Evolutionary conservation across 2,797 vertebrate species (phyloP).

Genomic region (Chloroceryle inda): DNA sequence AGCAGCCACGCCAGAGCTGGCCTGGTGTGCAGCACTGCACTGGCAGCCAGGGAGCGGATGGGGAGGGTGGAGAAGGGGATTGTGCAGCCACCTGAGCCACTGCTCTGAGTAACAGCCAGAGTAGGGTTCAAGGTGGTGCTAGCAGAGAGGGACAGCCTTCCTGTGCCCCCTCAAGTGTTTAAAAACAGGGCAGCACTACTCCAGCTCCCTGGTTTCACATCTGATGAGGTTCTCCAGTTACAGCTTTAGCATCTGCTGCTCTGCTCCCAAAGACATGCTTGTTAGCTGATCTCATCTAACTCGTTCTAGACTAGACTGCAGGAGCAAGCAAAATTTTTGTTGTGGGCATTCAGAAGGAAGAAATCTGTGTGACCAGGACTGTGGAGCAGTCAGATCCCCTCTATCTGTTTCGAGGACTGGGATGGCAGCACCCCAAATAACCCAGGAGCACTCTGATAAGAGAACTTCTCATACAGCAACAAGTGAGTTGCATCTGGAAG

Average conservation of each 20-base stretch:
- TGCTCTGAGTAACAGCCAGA: not conserved
- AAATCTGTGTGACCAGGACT: not conserved
- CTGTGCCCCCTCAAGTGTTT: not conserved
- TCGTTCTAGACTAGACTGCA: not conserved
- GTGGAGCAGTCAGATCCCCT: not conserved
- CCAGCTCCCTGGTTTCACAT: not conserved
- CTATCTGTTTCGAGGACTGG: not conserved
- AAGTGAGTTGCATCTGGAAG: not conserved
- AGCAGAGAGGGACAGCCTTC: not conserved
- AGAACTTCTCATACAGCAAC: not conserved
- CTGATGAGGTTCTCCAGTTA: not conserved
- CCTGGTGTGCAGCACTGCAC: no score
- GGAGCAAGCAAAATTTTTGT: not conserved
- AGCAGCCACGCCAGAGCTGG: not conserved
- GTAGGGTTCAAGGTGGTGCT: not conserved
- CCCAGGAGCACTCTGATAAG: not conserved
- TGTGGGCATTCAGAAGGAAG: not conserved
- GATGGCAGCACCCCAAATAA: not conserved
- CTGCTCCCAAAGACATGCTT: not conserved
- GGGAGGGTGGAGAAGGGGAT: not conserved
- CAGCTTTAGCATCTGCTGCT: not conserved
- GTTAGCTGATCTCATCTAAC: not conserved
- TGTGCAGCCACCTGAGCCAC: not conserved
- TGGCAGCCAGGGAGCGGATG: fast-evolving
- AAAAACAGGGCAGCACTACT: not conserved